Evolutionary conservation across 2,888 invertebrate genomes (phyloP).

Genomic region (Acanthosepion pharaonis): DNA sequence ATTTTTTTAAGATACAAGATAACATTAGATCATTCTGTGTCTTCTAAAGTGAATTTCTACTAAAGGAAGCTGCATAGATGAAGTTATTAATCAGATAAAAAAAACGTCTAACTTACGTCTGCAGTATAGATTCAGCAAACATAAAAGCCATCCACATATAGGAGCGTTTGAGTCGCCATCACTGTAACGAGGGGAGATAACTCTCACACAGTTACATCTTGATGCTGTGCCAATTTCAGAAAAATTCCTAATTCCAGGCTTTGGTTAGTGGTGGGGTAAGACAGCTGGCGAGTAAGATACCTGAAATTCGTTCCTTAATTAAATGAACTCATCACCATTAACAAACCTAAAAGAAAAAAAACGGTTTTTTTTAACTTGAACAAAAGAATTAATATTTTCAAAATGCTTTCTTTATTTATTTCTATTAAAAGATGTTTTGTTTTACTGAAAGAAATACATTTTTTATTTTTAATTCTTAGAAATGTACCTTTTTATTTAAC

Average conservation of each 20-base stretch:
- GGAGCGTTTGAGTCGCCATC: neutral
- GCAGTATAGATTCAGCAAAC: neutral
- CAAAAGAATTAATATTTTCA: too few relatives aligned
- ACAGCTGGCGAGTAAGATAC: neutral
- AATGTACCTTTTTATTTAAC: too few relatives aligned
- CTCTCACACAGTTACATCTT: neutral
- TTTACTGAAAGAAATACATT: too few relatives aligned
- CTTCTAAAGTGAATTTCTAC: neutral
- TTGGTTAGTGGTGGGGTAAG: neutral
- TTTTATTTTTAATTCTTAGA: too few relatives aligned
- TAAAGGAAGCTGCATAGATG: neutral
- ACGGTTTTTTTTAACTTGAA: too few relatives aligned
- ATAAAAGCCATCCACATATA: neutral
- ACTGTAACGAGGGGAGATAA: neutral
- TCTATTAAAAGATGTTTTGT: too few relatives aligned
- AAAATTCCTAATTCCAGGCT: neutral
- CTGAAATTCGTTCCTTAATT: neutral
- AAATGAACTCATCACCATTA: neutral
- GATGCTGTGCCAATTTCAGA: neutral
- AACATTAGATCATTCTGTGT: neutral
- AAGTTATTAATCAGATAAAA: neutral
- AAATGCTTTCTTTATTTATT: too few relatives aligned
- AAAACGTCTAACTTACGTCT: neutral
- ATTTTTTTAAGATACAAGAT: neutral
- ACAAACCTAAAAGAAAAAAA: neutral